Conservation (phyloP, 2,113 vertebrate genomes). For the Elanus axillaris region DNA sequence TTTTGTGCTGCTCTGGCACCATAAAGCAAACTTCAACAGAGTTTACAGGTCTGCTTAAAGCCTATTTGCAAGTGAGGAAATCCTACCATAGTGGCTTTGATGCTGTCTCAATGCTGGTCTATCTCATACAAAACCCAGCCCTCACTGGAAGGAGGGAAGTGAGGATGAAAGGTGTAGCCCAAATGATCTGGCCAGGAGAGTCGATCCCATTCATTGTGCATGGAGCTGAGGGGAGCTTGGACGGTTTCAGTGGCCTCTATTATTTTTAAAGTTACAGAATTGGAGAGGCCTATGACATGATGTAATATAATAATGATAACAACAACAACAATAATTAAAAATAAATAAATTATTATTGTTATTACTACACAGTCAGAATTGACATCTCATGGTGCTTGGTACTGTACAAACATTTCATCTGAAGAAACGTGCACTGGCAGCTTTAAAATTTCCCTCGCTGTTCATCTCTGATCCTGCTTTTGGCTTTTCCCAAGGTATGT, state of each 20-base stretch:
- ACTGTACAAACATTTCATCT: not conserved
- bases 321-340: not conserved
- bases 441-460: not conserved
- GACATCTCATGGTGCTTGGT: not conserved
- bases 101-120: not conserved
- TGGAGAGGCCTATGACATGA: not conserved
- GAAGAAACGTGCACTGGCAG: not conserved
- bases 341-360: not conserved
- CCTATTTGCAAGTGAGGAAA: not conserved
- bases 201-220: not conserved
- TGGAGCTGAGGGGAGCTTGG: not conserved
- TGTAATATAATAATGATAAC: not conserved
- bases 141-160: not conserved
- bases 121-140: not conserved
- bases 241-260: not conserved
- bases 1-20: conserved; percentile 40
- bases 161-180: not conserved
- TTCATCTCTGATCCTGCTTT: conserved; percentile 19
- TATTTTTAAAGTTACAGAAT: not conserved
- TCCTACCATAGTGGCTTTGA: not conserved
- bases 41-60: not conserved
- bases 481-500: not conserved
- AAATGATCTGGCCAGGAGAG: not conserved
- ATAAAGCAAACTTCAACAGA: not conserved
- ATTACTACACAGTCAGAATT: not conserved